Evolutionary conservation across 2,888 invertebrate genomes (phyloP).

Genomic region (Drosophila heteroneura): DNA sequence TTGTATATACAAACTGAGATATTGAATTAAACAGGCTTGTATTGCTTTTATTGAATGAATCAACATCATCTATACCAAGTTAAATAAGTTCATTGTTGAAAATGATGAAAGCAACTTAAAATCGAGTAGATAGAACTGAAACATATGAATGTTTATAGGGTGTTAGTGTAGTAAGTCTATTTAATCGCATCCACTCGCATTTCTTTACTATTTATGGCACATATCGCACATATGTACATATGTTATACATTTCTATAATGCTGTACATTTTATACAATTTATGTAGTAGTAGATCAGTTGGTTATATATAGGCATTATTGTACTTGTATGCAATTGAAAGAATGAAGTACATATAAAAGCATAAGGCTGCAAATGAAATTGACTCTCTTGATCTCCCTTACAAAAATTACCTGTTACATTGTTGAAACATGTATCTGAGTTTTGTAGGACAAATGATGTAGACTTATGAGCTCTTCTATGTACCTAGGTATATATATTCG

Average conservation of each 20-base stretch:
- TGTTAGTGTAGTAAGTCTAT: neutral
- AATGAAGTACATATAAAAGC: constrained; percentile 28
- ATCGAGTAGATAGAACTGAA: constrained; percentile 12
- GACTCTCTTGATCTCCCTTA: constrained; percentile 33
- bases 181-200: constrained; percentile 1
- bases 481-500: constrained; percentile 25
- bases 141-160: constrained; percentile 24
- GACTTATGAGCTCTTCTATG: constrained; percentile 11
- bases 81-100: constrained; percentile 46
- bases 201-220: constrained; percentile 64
- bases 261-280: constrained; percentile 61
- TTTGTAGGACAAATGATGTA: constrained; percentile 17
- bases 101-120: neutral
- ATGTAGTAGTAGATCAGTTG: constrained; percentile 34
- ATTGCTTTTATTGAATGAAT: constrained; percentile 8
- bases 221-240: constrained; percentile 73
- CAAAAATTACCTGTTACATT: constrained; percentile 1
- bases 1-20: constrained; percentile 12
- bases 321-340: constrained; percentile 36
- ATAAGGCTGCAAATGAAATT: constrained; percentile 70
- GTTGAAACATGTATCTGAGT: constrained; percentile 13
- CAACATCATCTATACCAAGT: constrained; percentile 70
- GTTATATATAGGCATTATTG: constrained; percentile 37
- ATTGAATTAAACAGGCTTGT: neutral
- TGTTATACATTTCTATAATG: constrained; percentile 37